These are phyloP conservation scores for Phrynocephalus guinanensis DNA, from an alignment of 2,797 vertebrate species.

Conservation along the genomic window DNA sequence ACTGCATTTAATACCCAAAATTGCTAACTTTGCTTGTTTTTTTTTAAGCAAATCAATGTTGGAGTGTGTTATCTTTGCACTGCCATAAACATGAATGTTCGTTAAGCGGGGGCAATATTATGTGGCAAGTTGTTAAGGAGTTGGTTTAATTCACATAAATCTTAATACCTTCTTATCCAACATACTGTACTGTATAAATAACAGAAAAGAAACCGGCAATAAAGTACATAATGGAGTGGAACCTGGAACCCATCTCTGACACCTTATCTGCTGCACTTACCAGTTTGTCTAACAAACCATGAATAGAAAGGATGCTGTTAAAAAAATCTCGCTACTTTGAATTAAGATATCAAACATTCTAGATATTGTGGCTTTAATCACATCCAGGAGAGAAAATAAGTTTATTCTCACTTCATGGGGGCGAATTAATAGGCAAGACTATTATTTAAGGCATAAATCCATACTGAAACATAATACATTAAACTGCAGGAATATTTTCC, in stretches of 20 bases:
- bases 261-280: background rate
- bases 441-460: background rate
- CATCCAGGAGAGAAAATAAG: background rate
- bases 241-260: background rate
- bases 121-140: background rate
- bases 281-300: background rate
- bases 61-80: constrained; percentile 16
- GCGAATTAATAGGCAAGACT: background rate
- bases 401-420: background rate
- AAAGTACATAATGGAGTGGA: background rate
- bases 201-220: background rate
- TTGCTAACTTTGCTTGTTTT: too few species aligned
- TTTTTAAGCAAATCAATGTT: constrained; percentile 1
- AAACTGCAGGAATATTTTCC: background rate
- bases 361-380: background rate
- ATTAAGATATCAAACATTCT: background rate
- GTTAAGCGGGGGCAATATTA: background rate
- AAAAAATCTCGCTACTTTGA: background rate
- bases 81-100: background rate
- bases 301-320: background rate
- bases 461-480: background rate
- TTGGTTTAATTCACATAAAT: background rate
- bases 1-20: too few species aligned
- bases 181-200: background rate
- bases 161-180: background rate